Percentiles rank a stretch among this genome's conserved stretches.
Conservation (phyloP, 2,888 invertebrate genomes). For the Hydraecia micacea region DNA sequence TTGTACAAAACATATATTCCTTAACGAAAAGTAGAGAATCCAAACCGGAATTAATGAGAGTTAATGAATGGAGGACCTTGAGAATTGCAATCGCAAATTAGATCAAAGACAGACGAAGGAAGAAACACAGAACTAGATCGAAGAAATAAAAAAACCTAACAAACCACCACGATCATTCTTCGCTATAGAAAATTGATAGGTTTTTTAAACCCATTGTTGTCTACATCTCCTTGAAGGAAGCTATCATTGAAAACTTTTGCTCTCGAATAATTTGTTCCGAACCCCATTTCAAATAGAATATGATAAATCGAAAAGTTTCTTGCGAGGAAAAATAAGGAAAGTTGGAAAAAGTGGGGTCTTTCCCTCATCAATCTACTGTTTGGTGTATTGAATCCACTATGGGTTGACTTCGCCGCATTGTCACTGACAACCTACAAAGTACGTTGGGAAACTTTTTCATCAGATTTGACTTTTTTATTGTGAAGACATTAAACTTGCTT, state of each 20-base stretch:
- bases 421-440: constrained; percentile 63
- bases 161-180: constrained; percentile 13
- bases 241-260: constrained; percentile 69
- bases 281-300: constrained; percentile 75
- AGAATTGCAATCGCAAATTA: background rate
- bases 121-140: background rate
- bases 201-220: constrained; percentile 46
- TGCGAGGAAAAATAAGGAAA: constrained; percentile 73
- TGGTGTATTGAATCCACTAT: constrained; percentile 71
- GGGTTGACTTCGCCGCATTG: constrained; percentile 47
- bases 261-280: constrained; percentile 71
- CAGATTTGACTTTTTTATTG: constrained; percentile 59
- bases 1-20: background rate
- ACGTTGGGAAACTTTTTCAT: constrained; percentile 63
- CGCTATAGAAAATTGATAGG: constrained; percentile 27
- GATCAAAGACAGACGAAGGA: background rate
- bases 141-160: constrained; percentile 5
- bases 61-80: background rate
- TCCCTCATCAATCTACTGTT: constrained; percentile 81
- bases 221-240: constrained; percentile 32
- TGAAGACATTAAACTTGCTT: constrained; percentile 44
- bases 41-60: background rate
- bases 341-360: constrained; percentile 74
- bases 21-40: background rate
- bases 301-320: constrained; percentile 81